Base-by-base conservation (phyloP, 2,113 vertebrate genomes). In the Harpagus bidentatus region DNA sequence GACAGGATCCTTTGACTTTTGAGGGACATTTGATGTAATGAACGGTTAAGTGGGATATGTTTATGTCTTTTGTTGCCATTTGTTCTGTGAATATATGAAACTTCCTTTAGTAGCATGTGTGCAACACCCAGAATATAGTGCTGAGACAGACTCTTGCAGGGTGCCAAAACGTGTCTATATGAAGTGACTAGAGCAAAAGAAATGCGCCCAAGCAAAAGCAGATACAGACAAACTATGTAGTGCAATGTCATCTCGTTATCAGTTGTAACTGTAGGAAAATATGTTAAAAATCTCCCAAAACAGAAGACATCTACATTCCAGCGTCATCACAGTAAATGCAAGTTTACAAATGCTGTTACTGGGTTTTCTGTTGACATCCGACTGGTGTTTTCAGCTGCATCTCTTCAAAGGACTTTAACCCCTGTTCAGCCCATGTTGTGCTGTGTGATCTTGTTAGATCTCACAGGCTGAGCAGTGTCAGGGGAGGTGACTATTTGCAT, bases 101-200 rank as follows among this genome's bases (percentile, higher is more conserved):
- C 13, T 8, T 42, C 3, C 55, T 52, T 36, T 3, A 55, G 6
- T 3, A 56, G 22, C 2, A 1, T 47, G 31, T 15, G 53, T 59
- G 61, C 47, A 36, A 20, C 26, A 14, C 53, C 25, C 58, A 53
- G 48, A 23, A 9, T 18, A 8, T 1, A 13, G 50, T 7, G 85
- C 34, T 61, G 72, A 47, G 56, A 11, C 45, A 32, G 83, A 11
- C 17, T 25, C 56, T 21, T 34, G 18, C 47, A 67, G 52, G 36
- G 26, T 16, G 0, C 43, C 53, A 11, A 4, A 25, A 14, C 1
- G 2, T 8, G 16, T 28, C 19, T 14, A 0, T 5, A 2, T 17
- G 28, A 32, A 58, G 20, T 16, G 76, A 36, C 19, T 79, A 29
- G 80, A 59, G 67, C n/a, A 20, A 20, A n/a, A 55, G 38, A 34